Percentiles rank a stretch among this genome's conserved stretches.
These are phyloP conservation scores for Noturus placidus DNA, from an alignment of 2,113 vertebrate genomes.

Conservation along the genomic window DNA sequence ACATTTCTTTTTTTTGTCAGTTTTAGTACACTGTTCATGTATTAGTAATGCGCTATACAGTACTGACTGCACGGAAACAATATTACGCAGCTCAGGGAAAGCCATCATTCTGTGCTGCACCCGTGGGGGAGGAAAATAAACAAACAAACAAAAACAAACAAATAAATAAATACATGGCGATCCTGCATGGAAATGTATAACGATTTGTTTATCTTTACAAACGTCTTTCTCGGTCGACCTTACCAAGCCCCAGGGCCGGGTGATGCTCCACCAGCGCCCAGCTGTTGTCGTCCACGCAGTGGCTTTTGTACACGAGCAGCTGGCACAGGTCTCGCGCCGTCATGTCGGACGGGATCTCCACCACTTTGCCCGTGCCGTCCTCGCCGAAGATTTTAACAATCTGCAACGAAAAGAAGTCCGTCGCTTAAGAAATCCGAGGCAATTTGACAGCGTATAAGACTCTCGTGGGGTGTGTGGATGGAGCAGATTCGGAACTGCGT, in stretches of 20 bases:
- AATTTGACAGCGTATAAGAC: neutral
- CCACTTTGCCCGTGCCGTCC: slow-evolving; percentile 91
- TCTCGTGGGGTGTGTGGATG: neutral
- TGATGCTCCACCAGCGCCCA: slow-evolving; percentile 97
- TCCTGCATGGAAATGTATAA: neutral
- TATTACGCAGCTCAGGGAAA: neutral
- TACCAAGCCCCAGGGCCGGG: slow-evolving; percentile 92
- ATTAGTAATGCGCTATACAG: neutral
- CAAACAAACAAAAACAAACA: neutral
- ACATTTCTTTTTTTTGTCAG: neutral
- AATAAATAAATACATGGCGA: neutral
- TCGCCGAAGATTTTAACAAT: slow-evolving; percentile 97
- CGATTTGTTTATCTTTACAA: neutral
- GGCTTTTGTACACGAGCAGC: slow-evolving; percentile 94
- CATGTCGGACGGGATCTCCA: slow-evolving; percentile 96
- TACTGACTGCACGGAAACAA: neutral
- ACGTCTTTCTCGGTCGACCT: slow-evolving; percentile 30
- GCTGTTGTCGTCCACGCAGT: slow-evolving; percentile 98
- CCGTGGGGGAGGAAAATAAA: no score
- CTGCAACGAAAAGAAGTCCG: slow-evolving; percentile 65
- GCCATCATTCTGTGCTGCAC: neutral
- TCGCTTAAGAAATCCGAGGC: neutral
- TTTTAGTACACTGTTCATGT: neutral
- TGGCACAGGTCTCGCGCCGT: slow-evolving; percentile 96
- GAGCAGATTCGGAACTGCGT: slow-evolving; percentile 30